Evolutionary conservation across 2,797 vertebrate genomes (phyloP), one percentile per base, ranked within the genome.

Genomic region (Pelodytes ibericus): DNA sequence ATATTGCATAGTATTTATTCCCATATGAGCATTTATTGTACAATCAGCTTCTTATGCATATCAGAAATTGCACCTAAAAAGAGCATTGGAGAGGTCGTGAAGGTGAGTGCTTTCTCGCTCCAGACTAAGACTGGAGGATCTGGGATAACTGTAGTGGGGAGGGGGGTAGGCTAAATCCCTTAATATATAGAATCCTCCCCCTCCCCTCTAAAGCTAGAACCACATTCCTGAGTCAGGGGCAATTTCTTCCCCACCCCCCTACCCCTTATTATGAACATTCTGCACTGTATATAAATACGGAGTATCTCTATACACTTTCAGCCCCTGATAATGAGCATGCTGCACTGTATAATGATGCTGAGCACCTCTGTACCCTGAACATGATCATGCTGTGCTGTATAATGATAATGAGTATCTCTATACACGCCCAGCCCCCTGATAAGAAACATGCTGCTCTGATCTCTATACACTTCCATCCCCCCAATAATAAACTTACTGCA

Each of bases 1-100:
- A 74, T 79, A 79, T 79, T 79, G 77, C 77, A 79, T 79, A 79
- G 77, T 79, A 73, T 79, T 79, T 79, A 79, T 79, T 79, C 58
- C 77, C 77, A 73, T 79, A 79, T 79, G 77, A 79, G 77, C 77
- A 73, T 62, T 74, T 79, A 79, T 79, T 79, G 77, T 79, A 79
- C 77, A 79, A 79, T 79, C 77, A 79, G 64, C 71, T 73, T 79
- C 31, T 73, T 79, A 79, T 79, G 77, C 77, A 79, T 79, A 79
- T 79, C 77, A 74, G 77, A 79, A 79, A 79, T 79, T 73, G 77
- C 77, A 73, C 74, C 77, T 79, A 79, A 79, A 79, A 79, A 79
- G 71, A 79, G 77, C 77, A 57, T 72, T 79, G 77, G 77, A 79
- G 71, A 79, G 77, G 64, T 79, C 69, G 77, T 79, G 71, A 73